A percentile compares a stretch with the other conserved stretches of the same genome.
Evolutionary conservation across 2,888 invertebrate genomes (phyloP).

Genomic region (Torymus auratus): DNA sequence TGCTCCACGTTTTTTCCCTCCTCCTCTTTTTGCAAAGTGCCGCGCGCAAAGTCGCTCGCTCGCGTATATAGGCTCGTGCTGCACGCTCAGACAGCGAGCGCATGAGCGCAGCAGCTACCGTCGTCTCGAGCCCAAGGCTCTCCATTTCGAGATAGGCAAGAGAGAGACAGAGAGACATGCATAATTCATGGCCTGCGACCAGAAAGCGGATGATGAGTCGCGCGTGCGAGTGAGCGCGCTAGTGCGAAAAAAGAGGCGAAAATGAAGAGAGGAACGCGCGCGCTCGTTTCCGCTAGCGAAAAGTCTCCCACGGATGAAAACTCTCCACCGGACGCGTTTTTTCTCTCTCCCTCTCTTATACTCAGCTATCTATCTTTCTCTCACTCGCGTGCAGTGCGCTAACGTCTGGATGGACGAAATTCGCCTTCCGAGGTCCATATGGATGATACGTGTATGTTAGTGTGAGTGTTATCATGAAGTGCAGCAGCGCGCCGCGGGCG

Average conservation of each 20-base stretch:
- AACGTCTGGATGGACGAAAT: no score
- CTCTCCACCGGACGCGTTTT: conserved; percentile 30
- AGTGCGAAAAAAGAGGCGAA: conserved; percentile 41
- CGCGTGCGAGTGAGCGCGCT: conserved; percentile 7
- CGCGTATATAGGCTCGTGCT: background rate
- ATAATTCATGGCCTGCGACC: conserved; percentile 55
- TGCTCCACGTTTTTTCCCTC: background rate
- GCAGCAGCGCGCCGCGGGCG: conserved; percentile 17
- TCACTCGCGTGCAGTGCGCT: background rate
- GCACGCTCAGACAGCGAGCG: conserved; percentile 3
- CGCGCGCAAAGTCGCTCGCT: background rate
- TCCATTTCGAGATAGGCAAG: conserved; percentile 34
- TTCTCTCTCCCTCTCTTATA: background rate
- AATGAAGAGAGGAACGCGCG: conserved; percentile 31
- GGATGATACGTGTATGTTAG: background rate
- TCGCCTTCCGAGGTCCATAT: no score
- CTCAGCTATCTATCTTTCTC: background rate
- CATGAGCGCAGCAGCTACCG: background rate
- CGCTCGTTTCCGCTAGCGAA: conserved; percentile 26
- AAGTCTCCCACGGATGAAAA: conserved; percentile 36
- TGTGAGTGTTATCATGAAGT: background rate
- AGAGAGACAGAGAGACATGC: conserved; percentile 14
- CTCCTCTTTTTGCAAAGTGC: no score
- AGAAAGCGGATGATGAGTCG: conserved; percentile 51
- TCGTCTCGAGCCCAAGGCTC: conserved; percentile 10